Percentiles rank a stretch among this genome's conserved stretches.
These are phyloP conservation scores for Pristionchus pacificus DNA, from an alignment of 1,140 invertebrate genomes.

Conservation along the genomic window DNA sequence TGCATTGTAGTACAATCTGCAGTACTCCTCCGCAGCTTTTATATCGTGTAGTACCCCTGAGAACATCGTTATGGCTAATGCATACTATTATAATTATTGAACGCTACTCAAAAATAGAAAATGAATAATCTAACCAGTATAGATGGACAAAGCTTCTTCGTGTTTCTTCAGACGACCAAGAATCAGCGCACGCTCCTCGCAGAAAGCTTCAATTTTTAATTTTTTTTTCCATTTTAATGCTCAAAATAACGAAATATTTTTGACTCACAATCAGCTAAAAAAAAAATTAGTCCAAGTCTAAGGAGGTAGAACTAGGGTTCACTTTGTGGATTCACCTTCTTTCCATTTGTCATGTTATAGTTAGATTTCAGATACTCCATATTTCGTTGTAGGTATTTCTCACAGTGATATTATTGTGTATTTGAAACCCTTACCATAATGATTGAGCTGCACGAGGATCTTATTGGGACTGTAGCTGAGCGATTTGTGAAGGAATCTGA, in stretches of 20 bases:
- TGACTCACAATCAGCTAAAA: too few relatives aligned
- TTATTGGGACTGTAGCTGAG: slow-evolving; percentile 28
- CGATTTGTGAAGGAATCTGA: slow-evolving; percentile 23
- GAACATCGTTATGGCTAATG: slow-evolving; percentile 9
- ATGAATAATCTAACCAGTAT: background rate
- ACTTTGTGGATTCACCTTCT: too few relatives aligned
- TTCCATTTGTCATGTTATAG: too few relatives aligned
- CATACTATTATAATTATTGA: background rate
- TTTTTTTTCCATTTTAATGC: too few relatives aligned
- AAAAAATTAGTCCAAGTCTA: too few relatives aligned
- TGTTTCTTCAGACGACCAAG: slow-evolving; percentile 25
- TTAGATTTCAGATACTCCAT: too few relatives aligned
- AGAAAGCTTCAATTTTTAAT: slow-evolving; percentile 9
- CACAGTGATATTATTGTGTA: too few relatives aligned
- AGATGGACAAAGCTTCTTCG: slow-evolving; percentile 10
- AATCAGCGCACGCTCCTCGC: slow-evolving; percentile 29
- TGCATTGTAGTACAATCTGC: slow-evolving; percentile 22
- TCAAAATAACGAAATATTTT: too few relatives aligned
- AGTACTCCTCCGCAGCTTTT: slow-evolving; percentile 24
- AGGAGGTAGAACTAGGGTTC: too few relatives aligned
- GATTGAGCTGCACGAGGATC: slow-evolving; percentile 22
- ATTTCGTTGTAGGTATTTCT: too few relatives aligned
- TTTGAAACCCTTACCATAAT: slow-evolving; percentile 3
- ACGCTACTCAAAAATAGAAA: slow-evolving; percentile 6
- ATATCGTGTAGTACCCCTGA: slow-evolving; percentile 17